These are phyloP conservation scores for Epizoanthus stellaris DNA, from an alignment of 92 coral and sea anemone species.

Conservation along the genomic window DNA sequence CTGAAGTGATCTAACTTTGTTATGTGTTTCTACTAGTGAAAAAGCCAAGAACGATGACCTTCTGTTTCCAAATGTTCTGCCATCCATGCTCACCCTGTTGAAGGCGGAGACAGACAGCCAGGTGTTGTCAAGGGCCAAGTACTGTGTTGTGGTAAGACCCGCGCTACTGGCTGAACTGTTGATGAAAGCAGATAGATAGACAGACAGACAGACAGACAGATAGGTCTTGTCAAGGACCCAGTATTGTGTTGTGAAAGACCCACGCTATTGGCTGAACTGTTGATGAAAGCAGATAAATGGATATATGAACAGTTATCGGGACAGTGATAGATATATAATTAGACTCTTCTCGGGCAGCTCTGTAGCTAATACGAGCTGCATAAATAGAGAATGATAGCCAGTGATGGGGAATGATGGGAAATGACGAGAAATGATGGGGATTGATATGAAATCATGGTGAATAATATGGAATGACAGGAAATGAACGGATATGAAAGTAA, in stretches of 20 bases:
- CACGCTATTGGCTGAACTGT: background rate
- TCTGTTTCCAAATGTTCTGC: constrained; percentile 91
- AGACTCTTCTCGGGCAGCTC: too few relatives aligned
- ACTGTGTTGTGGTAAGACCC: constrained; percentile 91
- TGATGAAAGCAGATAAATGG: too few relatives aligned
- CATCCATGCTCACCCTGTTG: constrained; percentile 85
- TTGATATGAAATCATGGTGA: too few relatives aligned
- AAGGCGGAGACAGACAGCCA: constrained; percentile 81
- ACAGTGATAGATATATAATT: too few relatives aligned
- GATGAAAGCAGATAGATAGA: background rate
- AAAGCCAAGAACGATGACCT: constrained; percentile 93
- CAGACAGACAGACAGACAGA: constrained; percentile 1
- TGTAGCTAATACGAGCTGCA: too few relatives aligned
- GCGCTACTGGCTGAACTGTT: background rate
- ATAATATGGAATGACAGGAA: too few relatives aligned
- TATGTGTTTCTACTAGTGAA: constrained; percentile 51
- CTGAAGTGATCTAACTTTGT: background rate
- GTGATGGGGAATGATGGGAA: too few relatives aligned
- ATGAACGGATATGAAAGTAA: too few relatives aligned
- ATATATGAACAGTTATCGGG: too few relatives aligned
- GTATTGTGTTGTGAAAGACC: constrained; percentile 91
- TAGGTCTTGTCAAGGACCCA: constrained; percentile 85
- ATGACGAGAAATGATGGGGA: too few relatives aligned
- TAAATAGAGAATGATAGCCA: too few relatives aligned
- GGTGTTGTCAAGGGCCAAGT: constrained; percentile 86